Evolutionary conservation across 2,888 invertebrate genomes (phyloP).

Genomic region (Agriopis aurantiaria): DNA sequence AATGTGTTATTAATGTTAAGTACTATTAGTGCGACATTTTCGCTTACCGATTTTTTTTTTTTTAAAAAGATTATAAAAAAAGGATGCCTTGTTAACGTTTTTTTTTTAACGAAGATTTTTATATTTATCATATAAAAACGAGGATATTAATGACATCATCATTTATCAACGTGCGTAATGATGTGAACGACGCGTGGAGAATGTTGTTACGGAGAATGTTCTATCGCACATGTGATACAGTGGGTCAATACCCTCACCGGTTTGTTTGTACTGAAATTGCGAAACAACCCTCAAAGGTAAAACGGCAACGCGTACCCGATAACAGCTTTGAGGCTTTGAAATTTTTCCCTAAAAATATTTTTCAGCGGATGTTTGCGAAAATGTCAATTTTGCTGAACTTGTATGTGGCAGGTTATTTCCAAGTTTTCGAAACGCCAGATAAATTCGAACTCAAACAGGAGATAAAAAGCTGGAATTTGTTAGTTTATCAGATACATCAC

Average conservation of each 20-base stretch:
- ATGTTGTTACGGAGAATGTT: too few relatives aligned
- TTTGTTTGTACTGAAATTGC: slow-evolving; percentile 50
- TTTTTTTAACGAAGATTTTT: too few relatives aligned
- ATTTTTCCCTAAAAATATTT: slow-evolving; percentile 23
- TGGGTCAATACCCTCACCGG: slow-evolving; percentile 36
- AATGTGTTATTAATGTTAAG: too few relatives aligned
- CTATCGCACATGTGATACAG: neutral
- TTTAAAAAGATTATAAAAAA: too few relatives aligned
- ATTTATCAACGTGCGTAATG: too few relatives aligned
- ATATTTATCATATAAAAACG: too few relatives aligned
- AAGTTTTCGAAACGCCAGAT: neutral
- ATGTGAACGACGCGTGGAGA: too few relatives aligned
- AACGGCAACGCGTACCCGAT: slow-evolving; percentile 22
- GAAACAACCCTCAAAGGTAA: slow-evolving; percentile 33
- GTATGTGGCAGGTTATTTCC: slow-evolving; percentile 3
- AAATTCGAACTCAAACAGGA: neutral
- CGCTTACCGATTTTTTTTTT: too few relatives aligned
- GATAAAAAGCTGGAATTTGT: neutral
- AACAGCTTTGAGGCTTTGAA: slow-evolving; percentile 24
- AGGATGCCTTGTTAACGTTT: neutral
- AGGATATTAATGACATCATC: too few relatives aligned
- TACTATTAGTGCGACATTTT: too few relatives aligned
- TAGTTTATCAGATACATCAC: neutral
- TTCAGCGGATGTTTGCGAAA: slow-evolving; percentile 13
- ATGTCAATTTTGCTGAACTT: slow-evolving; percentile 4